Conservation (phyloP, 1,140 invertebrate genomes). For the Lineus longissimus region DNA sequence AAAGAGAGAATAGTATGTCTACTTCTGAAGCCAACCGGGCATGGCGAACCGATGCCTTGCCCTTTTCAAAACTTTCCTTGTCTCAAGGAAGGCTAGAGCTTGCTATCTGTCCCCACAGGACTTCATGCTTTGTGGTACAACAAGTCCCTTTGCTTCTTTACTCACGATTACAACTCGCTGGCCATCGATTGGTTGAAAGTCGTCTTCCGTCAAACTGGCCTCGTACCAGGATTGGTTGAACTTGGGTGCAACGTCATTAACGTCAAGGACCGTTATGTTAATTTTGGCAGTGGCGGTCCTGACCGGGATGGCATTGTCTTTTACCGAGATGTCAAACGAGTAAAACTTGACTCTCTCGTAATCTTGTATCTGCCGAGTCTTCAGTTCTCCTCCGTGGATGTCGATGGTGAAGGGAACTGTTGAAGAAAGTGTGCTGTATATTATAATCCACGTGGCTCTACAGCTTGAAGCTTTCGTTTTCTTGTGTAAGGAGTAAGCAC, state of each 20-base stretch:
- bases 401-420: background rate
- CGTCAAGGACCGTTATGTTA: slow-evolving; percentile 6
- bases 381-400: background rate
- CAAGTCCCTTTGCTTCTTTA: slow-evolving; percentile 6
- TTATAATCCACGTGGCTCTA: background rate
- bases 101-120: background rate
- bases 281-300: slow-evolving; percentile 9
- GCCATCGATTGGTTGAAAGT: no score
- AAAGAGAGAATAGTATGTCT: no score
- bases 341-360: background rate
- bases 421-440: background rate
- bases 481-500: background rate
- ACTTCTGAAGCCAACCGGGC: no score
- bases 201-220: background rate
- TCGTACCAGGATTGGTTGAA: slow-evolving; percentile 7
- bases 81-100: no score
- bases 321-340: background rate
- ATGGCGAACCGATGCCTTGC: no score
- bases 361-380: background rate
- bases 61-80: no score
- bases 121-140: background rate
- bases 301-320: background rate
- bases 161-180: no score
- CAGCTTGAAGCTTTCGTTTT: background rate
- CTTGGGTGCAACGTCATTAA: slow-evolving; percentile 13